Conservation (phyloP, 1,140 invertebrate genomes). For the Drosophila ficusphila region DNA sequence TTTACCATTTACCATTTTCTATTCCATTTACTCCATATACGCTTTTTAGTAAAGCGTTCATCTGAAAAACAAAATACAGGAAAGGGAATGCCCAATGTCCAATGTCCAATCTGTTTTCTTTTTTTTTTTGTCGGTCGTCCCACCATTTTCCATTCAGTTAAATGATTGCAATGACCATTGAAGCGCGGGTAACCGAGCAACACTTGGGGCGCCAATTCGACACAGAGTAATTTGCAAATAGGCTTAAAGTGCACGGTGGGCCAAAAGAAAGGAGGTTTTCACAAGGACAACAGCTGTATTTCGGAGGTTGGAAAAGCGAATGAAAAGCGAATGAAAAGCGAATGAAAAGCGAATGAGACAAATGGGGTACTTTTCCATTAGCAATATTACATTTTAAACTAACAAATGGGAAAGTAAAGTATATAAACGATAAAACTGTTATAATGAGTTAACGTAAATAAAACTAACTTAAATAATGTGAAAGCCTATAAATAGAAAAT, state of each 20-base stretch:
- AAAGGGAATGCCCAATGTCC: not conserved
- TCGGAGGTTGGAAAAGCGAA: not conserved
- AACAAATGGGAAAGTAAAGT: too few species aligned
- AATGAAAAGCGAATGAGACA: too few species aligned
- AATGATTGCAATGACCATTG: constrained; percentile 12
- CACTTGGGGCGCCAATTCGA: constrained; percentile 8
- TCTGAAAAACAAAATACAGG: not conserved
- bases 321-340: not conserved
- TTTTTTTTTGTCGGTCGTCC: not conserved
- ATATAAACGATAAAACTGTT: too few species aligned
- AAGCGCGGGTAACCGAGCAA: constrained; percentile 9
- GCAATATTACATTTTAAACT: too few species aligned
- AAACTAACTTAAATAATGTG: too few species aligned
- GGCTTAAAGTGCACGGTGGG: constrained; percentile 6
- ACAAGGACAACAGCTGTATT: too few species aligned
- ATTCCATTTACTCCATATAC: not conserved
- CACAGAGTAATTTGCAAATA: constrained; percentile 11
- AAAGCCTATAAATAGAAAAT: too few species aligned
- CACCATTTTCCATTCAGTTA: constrained; percentile 2
- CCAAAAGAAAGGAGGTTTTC: too few species aligned
- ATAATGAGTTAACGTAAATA: too few species aligned
- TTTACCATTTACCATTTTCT: not conserved
- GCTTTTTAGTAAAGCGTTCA: not conserved
- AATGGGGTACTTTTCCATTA: too few species aligned
- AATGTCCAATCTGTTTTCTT: too few species aligned